Evolutionary conservation across 2,113 vertebrate species (phyloP).

Genomic region (Saimiri boliviensis): DNA sequence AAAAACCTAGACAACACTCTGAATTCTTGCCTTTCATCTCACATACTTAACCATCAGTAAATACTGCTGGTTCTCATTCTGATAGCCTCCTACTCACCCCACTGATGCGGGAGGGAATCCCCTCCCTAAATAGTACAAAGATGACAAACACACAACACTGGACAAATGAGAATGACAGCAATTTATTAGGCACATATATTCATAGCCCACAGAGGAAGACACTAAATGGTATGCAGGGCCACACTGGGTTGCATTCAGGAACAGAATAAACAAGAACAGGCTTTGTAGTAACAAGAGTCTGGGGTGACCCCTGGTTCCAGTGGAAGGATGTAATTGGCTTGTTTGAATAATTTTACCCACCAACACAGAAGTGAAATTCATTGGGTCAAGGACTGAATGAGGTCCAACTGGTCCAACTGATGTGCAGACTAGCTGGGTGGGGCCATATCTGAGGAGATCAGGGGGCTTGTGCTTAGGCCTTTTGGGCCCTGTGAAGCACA

Average conservation of each 20-base stretch:
- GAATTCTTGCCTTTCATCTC: too few relatives aligned
- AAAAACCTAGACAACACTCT: not conserved
- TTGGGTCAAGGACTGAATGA: not conserved
- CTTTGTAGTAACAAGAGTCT: not conserved
- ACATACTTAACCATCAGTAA: not conserved
- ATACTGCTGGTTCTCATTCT: not conserved
- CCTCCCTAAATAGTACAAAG: not conserved
- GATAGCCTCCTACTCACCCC: not conserved
- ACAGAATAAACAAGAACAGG: not conserved
- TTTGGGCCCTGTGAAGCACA: not conserved
- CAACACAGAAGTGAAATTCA: not conserved
- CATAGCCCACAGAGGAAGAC: not conserved
- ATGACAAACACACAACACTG: not conserved
- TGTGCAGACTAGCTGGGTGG: not conserved
- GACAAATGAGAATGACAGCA: not conserved
- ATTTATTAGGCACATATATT: not conserved
- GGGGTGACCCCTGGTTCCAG: not conserved
- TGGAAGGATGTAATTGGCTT: not conserved
- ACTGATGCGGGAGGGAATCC: not conserved
- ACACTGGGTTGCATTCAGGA: not conserved
- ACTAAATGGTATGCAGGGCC: not conserved
- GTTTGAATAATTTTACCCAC: not conserved
- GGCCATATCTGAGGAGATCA: not conserved
- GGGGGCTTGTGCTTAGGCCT: fast-evolving
- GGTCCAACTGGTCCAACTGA: not conserved